Evolutionary conservation across 2,113 vertebrate species (phyloP).

Genomic region (Amphilophus citrinellus): DNA sequence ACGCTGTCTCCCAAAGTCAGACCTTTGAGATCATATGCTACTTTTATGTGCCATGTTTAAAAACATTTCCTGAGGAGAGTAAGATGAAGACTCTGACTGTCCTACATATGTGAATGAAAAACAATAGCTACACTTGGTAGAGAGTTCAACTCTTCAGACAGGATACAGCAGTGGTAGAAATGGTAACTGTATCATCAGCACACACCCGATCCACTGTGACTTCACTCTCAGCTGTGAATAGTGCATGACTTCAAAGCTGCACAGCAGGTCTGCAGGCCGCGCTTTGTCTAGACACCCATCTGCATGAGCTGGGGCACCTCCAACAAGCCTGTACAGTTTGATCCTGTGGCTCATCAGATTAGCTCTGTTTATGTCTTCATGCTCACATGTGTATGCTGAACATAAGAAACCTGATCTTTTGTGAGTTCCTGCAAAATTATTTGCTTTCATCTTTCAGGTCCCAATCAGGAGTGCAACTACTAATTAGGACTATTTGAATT

Average conservation of each 20-base stretch:
- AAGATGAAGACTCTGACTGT: background rate
- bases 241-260: slow-evolving; percentile 62
- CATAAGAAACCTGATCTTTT: background rate
- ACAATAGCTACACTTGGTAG: background rate
- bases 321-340: background rate
- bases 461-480: no score
- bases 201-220: slow-evolving; percentile 60
- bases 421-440: background rate
- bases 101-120: background rate
- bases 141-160: background rate
- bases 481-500: no score
- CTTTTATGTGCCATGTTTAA: background rate
- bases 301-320: slow-evolving; percentile 20
- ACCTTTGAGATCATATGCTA: background rate
- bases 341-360: background rate
- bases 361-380: background rate
- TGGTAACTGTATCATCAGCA: slow-evolving; percentile 50
- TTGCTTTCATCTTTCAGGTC: no score
- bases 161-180: slow-evolving; percentile 7
- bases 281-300: slow-evolving; percentile 34
- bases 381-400: no score
- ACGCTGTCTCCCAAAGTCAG: background rate
- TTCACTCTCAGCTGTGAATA: slow-evolving; percentile 65
- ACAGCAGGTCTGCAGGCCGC: slow-evolving; percentile 36
- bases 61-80: slow-evolving; percentile 6